These are phyloP conservation scores for Drosophila kokeensis DNA, from an alignment of 2,888 invertebrate genomes.

Conservation along the genomic window DNA sequence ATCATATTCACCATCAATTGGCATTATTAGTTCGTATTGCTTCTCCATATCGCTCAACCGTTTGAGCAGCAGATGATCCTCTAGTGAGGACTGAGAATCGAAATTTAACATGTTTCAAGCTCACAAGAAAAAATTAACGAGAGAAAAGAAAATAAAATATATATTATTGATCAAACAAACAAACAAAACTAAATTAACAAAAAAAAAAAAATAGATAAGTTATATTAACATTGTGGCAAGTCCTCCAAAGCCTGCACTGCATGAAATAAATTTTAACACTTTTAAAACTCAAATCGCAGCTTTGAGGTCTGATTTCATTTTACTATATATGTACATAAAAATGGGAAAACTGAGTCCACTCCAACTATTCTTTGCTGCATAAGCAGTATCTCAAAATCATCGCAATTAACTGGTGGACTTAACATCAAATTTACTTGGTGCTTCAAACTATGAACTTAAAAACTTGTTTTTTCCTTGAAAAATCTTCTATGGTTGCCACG, in stretches of 20 bases:
- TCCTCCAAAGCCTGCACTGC: not conserved
- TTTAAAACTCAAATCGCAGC: not conserved
- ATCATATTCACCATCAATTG: conserved; percentile 21
- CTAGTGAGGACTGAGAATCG: not conserved
- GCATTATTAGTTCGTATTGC: conserved; percentile 31
- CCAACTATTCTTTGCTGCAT: conserved; percentile 7
- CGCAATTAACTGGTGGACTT: not conserved
- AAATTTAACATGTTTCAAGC: not conserved
- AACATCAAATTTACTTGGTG: not conserved
- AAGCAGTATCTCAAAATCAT: not conserved
- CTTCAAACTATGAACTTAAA: not conserved
- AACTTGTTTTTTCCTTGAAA: not conserved
- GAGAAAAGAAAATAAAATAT: not conserved
- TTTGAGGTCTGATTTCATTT: not conserved
- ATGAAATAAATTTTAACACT: not conserved
- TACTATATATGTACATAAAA: not conserved
- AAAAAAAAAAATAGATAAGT: not conserved
- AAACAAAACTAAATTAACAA: not conserved
- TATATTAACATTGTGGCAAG: not conserved
- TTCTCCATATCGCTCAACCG: not conserved
- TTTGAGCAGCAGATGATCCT: not conserved
- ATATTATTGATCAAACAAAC: not conserved
- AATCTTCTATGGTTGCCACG: not conserved
- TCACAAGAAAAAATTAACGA: not conserved
- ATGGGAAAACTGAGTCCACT: not conserved